Evolutionary conservation across 1,140 invertebrate species (phyloP), one percentile per base, ranked within the genome.

Genomic region (Calephelis nemesis): DNA sequence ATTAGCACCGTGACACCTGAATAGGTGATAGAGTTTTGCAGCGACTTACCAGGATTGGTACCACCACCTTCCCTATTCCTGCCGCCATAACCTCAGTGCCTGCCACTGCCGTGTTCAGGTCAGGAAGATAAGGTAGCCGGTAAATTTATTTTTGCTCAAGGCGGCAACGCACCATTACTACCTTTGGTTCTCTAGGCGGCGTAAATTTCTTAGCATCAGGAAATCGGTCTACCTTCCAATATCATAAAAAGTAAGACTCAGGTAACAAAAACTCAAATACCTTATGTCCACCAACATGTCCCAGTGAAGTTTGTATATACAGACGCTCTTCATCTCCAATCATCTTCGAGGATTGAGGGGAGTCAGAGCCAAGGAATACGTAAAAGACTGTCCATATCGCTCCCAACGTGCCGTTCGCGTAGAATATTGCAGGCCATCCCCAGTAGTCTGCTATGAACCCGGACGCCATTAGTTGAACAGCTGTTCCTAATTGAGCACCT

Each of bases 361-460:
- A 92, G 72, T 94, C 93, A 0, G 93, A 89, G 0, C 95, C 94
- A 11, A 94, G 77, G 45, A 93, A 82, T 7, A 92, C 83, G 84
- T 95, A 96, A 0, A 91, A 9, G 0, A 93, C 66, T 0, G 91
- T 87, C 95, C 95, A 96, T 0, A 93, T 3, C 0, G 94, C 70
- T 0, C 93, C 91, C 0, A 94, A 47, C 7, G 78, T 79, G 68
- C 96, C 96, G 76, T 95, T 95, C 0, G 94, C 75, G 73, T 96
- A 96, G 82, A 96, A 96, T 7, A 95, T 93, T 30, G 93, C 92
- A 0, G 94, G 94, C 96, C 96, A 96, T 9, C 95, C 95, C 45
- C 87, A 88, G 3, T 72, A 82, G 15, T 79, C 78, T 4, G 84
- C 85, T 65, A 87, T 71, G 62, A 82, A 90, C 0, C 87, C 87